A percentile compares a stretch with the other conserved stretches of the same genome.
phyloP scores from a whole-genome alignment of 2,797 vertebrate genomes.

The Takifugu rubripes region DNA sequence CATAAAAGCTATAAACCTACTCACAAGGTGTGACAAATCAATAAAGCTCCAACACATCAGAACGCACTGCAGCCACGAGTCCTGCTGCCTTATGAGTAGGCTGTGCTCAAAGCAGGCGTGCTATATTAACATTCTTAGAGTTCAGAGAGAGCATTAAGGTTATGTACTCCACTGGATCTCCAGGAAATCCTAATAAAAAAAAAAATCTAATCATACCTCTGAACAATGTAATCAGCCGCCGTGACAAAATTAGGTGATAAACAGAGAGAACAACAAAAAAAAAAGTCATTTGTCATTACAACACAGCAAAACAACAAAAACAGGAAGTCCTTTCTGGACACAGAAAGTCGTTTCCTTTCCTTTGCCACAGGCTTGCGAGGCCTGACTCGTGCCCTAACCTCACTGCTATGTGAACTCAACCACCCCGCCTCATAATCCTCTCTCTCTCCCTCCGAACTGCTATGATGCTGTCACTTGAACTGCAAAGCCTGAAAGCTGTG shows the following conservation, averaged over 20 bases:
- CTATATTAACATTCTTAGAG: background rate
- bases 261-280: background rate
- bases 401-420: conserved; percentile 49
- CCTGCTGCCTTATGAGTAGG: background rate
- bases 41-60: no score
- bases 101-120: background rate
- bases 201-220: background rate
- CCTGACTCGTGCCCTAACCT: conserved; percentile 41
- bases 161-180: background rate
- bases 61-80: background rate
- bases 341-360: conserved; percentile 36
- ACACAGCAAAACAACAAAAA: background rate
- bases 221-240: conserved; percentile 4
- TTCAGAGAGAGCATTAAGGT: conserved; percentile 1
- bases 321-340: conserved; percentile 33
- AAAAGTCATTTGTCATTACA: background rate
- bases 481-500: conserved; percentile 43
- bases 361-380: conserved; percentile 31
- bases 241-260: background rate
- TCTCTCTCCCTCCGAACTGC: conserved; percentile 49
- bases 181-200: conserved; percentile 4
- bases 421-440: conserved; percentile 64
- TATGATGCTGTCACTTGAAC: conserved; percentile 69
- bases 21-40: no score
- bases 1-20: background rate